A percentile compares a stretch with the other conserved stretches of the same genome.
These are phyloP conservation scores for Dynastes tityus DNA, from an alignment of 2,888 invertebrate genomes.

Conservation along the genomic window DNA sequence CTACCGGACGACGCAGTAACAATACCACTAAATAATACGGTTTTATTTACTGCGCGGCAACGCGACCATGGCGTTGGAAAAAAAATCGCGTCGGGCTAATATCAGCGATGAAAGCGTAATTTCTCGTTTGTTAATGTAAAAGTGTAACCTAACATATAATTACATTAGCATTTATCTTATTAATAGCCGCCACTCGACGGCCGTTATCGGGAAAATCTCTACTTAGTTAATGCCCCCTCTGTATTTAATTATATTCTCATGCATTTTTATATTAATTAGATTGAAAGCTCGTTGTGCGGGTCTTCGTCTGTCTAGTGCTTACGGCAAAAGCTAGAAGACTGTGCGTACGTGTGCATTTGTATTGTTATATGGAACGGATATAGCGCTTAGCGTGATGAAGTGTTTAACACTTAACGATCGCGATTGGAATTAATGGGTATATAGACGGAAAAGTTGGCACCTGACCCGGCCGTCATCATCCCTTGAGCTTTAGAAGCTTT, in stretches of 20 bases:
- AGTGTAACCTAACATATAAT: conserved; percentile 47
- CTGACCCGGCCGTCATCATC: too few relatives aligned
- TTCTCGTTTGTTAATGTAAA: conserved; percentile 45
- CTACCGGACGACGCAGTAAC: neutral
- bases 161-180: conserved; percentile 47
- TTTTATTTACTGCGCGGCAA: conserved; percentile 29
- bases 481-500: too few relatives aligned
- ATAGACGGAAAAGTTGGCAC: neutral
- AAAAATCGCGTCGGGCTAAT: conserved; percentile 35
- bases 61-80: conserved; percentile 2
- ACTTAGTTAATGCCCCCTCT: conserved; percentile 44
- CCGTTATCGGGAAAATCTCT: conserved; percentile 43
- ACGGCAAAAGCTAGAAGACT: neutral
- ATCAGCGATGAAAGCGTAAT: conserved; percentile 45
- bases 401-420: conserved; percentile 1
- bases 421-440: neutral
- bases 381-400: conserved; percentile 13
- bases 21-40: conserved; percentile 39
- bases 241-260: conserved; percentile 42
- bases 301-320: too few relatives aligned
- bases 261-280: conserved; percentile 47
- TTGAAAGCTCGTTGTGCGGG: conserved; percentile 29
- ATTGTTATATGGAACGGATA: neutral
- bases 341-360: neutral
- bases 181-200: conserved; percentile 34